These are phyloP conservation scores for Lepidotrigona ventralis DNA, from an alignment of 1,140 invertebrate genomes.

Conservation along the genomic window DNA sequence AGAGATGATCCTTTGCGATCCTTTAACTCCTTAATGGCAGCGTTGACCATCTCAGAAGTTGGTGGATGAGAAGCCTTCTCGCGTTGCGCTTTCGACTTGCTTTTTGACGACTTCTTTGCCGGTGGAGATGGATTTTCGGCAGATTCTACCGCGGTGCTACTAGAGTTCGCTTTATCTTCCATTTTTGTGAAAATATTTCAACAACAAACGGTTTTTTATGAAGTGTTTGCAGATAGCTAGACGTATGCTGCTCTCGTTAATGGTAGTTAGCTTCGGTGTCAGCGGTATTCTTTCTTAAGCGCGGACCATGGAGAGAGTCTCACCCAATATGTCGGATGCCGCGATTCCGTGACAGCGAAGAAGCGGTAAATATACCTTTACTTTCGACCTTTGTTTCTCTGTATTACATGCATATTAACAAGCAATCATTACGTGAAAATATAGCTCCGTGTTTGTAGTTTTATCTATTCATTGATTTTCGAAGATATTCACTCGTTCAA, in stretches of 20 bases:
- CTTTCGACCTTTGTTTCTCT: constrained; percentile 39
- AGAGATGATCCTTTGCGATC: constrained; percentile 63
- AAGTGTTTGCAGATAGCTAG: constrained; percentile 1
- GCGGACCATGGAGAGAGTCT: constrained; percentile 64
- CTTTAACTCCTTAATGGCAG: constrained; percentile 59
- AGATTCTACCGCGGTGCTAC: neutral
- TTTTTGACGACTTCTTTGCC: constrained; percentile 44
- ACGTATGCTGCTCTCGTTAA: neutral
- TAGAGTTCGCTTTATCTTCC: constrained; percentile 48
- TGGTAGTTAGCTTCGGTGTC: neutral
- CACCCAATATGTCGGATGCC: constrained; percentile 50
- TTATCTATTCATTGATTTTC: neutral
- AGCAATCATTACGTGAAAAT: neutral
- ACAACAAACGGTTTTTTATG: constrained; percentile 1
- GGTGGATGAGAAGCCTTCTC: constrained; percentile 50
- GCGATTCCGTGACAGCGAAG: constrained; percentile 37
- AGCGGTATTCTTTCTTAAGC: constrained; percentile 36
- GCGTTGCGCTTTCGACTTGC: constrained; percentile 29
- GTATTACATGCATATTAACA: neutral
- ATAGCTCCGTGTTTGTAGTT: constrained; percentile 40
- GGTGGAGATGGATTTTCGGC: neutral
- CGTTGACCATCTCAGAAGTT: constrained; percentile 54
- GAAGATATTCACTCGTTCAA: neutral
- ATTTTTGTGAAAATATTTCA: constrained; percentile 2
- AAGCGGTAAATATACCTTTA: constrained; percentile 29